These are phyloP conservation scores for Buathra laborator DNA, from an alignment of 2,888 invertebrate genomes.

Conservation along the genomic window DNA sequence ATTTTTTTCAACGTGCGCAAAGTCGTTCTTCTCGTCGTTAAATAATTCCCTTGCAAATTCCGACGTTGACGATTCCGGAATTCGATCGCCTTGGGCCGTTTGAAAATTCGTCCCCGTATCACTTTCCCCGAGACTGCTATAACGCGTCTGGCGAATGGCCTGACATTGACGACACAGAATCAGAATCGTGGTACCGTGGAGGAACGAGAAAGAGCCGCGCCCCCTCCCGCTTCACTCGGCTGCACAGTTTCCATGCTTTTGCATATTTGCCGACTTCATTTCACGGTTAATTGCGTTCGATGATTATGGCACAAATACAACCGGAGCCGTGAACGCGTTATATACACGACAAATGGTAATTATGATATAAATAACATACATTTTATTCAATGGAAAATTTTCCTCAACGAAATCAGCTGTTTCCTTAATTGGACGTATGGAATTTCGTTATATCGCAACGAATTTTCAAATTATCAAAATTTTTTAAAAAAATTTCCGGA, in stretches of 20 bases:
- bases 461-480: too few species aligned
- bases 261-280: conserved; percentile 55
- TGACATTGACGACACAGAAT: conserved; percentile 62
- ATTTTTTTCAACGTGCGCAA: background rate
- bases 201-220: conserved; percentile 60
- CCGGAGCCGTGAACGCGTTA: conserved; percentile 7
- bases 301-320: background rate
- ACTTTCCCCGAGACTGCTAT: conserved; percentile 42
- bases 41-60: conserved; percentile 32
- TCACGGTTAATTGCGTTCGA: conserved; percentile 66
- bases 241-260: conserved; percentile 50
- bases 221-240: conserved; percentile 33
- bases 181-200: conserved; percentile 60
- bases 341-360: conserved; percentile 33
- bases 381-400: conserved; percentile 37
- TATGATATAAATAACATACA: conserved; percentile 8
- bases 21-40: background rate
- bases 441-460: background rate
- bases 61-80: conserved; percentile 31
- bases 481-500: too few species aligned
- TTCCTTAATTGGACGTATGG: background rate
- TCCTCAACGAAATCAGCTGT: background rate
- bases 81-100: conserved; percentile 10
- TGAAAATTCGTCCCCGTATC: conserved; percentile 29
- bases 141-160: conserved; percentile 19